A percentile compares a stretch with the other conserved stretches of the same genome.
phyloP scores from a whole-genome alignment of 2,888 invertebrate genomes.

The Tridacna gigas region DNA sequence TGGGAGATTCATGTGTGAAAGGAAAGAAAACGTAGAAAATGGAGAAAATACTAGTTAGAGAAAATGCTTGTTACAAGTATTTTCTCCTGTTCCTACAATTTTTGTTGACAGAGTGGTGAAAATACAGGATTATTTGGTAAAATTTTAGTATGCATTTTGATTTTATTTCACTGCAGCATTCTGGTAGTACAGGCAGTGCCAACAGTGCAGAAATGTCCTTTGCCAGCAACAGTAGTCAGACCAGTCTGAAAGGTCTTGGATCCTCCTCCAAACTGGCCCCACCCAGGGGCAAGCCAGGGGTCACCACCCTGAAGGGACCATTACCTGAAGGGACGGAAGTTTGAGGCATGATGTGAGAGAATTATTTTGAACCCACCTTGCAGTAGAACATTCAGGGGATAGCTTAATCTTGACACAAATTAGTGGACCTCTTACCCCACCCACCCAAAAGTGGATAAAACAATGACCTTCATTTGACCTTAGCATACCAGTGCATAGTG shows the following conservation, averaged over 20 bases:
- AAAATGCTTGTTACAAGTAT: no score
- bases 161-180: constrained; percentile 67
- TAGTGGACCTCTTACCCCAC: not conserved
- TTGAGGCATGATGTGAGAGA: constrained; percentile 36
- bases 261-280: constrained; percentile 49
- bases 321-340: constrained; percentile 78
- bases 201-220: constrained; percentile 69
- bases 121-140: no score
- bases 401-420: not conserved
- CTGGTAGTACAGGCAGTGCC: constrained; percentile 78
- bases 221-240: constrained; percentile 65
- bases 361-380: no score
- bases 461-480: no score
- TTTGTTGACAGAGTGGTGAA: no score
- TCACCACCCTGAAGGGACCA: constrained; percentile 45
- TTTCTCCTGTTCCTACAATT: no score
- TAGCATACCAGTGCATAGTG: no score
- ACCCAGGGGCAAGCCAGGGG: constrained; percentile 35
- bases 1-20: no score
- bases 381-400: not conserved
- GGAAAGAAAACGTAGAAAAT: no score
- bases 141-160: no score
- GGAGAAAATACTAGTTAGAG: no score
- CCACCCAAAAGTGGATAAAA: no score
- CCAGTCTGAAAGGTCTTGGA: constrained; percentile 59